Base-by-base conservation (phyloP, 64 coral and sea anemone species). In the Pocillopora damicornis region DNA sequence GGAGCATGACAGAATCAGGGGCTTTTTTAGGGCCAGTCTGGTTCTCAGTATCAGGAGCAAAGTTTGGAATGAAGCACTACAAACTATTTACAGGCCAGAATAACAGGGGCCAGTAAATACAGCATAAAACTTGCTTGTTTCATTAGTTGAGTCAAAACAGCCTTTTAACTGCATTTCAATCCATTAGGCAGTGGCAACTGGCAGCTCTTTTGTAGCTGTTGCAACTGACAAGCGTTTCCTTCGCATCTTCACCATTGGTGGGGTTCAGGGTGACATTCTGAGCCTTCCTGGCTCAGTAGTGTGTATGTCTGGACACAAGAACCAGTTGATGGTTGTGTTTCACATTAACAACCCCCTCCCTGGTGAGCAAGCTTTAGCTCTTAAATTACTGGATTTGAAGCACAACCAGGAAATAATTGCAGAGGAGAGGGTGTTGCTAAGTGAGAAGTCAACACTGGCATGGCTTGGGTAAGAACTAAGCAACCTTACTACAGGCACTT, bases 171-270 rank as follows among this genome's bases (percentile, higher is more conserved):
- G 15, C 22, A 23, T 80, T 63, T 4, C 5, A 0, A 37, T 76
- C 58, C 35, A 35, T 3, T 42, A 99, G 97, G 90, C 88, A 22
- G 67, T 99, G 77, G 94, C 97, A 30, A 74, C 95, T 1, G 86
- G 97, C 72, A 76, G 86, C 67, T 95, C 61, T 64, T 99, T 93
- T 88, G 80, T 86, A 18, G 97, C 93, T 4, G 93, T 93, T 20
- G 90, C 90, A 60, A 99, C 97, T 30, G 87, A 89, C 88, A 95
- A 93, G 64, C 78, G 89, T 20, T 66, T 95, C 11, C 26, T 99
- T 37, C 91, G 97, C 20, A 73, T 99, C 11, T 95, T 99, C 69
- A 99, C 97, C 9, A 90, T 99, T 37, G 92, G 93, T 89, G 97
- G 97, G 76, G 79, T 99, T 34, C 97, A 99, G 93, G 77, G 75